Evolutionary conservation across 2,797 vertebrate genomes (phyloP).

Genomic region (Fundulus diaphanus): DNA sequence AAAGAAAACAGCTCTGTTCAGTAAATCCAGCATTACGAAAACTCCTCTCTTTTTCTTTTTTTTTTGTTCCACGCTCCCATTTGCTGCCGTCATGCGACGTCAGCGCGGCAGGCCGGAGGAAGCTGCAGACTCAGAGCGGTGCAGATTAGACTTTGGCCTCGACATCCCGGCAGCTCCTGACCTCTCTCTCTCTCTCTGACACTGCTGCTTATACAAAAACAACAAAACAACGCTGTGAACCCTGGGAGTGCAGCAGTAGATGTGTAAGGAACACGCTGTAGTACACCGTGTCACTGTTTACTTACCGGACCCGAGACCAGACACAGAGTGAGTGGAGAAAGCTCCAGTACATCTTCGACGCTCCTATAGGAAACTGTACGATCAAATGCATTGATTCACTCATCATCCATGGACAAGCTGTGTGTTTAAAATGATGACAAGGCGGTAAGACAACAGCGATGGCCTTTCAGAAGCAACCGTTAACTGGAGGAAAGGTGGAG

Average conservation of each 20-base stretch:
- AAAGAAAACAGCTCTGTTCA: neutral
- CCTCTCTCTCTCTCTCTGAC: neutral
- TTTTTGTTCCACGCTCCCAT: neutral
- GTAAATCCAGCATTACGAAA: neutral
- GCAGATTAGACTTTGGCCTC: constrained; percentile 8
- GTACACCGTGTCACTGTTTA: neutral
- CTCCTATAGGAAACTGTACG: neutral
- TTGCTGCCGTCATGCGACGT: neutral
- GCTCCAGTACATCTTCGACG: neutral
- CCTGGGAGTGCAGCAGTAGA: neutral
- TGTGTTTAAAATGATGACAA: neutral
- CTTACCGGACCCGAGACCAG: neutral
- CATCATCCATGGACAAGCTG: neutral
- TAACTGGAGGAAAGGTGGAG: neutral
- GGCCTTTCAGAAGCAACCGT: neutral
- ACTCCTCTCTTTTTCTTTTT: neutral
- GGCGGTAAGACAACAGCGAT: neutral
- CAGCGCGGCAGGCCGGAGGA: neutral
- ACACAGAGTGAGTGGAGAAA: neutral
- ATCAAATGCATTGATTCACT: neutral
- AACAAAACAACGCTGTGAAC: neutral
- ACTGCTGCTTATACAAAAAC: neutral
- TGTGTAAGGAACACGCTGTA: neutral
- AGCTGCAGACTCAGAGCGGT: neutral
- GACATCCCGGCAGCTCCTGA: neutral